Evolutionary conservation across 2,797 vertebrate genomes (phyloP).

Genomic region (Chiroxiphia lanceolata): DNA sequence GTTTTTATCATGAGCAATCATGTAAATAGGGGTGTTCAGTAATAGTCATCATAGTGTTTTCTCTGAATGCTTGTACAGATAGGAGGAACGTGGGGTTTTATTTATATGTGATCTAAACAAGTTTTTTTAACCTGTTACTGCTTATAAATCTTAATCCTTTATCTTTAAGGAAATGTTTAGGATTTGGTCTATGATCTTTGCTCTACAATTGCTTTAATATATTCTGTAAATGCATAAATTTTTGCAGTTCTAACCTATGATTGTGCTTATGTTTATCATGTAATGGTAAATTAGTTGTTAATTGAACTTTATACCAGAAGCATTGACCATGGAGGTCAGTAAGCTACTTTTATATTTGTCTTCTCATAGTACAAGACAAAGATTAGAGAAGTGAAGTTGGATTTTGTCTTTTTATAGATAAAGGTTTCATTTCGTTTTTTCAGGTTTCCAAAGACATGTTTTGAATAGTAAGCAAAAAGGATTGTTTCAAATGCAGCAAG

Average conservation of each 20-base stretch:
- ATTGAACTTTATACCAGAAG: not conserved
- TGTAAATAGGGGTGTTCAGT: not conserved
- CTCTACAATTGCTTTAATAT: not conserved
- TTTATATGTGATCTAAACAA: not conserved
- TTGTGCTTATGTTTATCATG: not conserved
- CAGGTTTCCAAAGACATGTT: not conserved
- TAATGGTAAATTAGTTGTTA: not conserved
- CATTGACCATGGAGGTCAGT: not conserved
- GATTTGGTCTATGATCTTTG: not conserved
- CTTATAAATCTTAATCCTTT: not conserved
- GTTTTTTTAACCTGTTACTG: not conserved
- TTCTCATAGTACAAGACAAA: not conserved
- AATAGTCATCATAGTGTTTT: not conserved
- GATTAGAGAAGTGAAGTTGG: not conserved
- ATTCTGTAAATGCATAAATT: not conserved
- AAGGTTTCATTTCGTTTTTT: not conserved
- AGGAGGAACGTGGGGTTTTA: not conserved
- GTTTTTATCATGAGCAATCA: not conserved
- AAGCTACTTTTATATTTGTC: not conserved
- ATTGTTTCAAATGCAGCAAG: not conserved
- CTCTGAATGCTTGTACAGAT: not conserved
- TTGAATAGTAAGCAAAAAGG: not conserved
- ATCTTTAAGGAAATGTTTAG: not conserved
- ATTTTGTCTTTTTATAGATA: not conserved
- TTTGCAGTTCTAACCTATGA: not conserved